Percentiles rank a stretch among this genome's conserved stretches.
phyloP scores from a whole-genome alignment of 2,113 vertebrate genomes.

The Hippoglossus stenolepis region DNA sequence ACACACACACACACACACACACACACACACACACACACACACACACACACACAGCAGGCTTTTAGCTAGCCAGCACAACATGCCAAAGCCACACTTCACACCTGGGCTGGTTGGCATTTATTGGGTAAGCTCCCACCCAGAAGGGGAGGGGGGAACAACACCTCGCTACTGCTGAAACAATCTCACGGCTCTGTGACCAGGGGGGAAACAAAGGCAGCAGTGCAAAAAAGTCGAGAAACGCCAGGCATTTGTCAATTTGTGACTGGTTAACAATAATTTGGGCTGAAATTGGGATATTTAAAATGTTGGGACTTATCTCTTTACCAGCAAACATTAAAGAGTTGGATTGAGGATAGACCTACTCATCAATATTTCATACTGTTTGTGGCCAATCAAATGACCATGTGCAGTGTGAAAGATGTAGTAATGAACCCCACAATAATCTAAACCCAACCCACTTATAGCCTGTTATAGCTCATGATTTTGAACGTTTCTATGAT shows the following conservation, averaged over 20 bases:
- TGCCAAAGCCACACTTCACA: slow-evolving; percentile 80
- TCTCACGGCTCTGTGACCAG: slow-evolving; percentile 56
- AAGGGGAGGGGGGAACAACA: slow-evolving; percentile 64
- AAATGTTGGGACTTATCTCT: neutral
- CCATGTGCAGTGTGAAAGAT: too few species aligned
- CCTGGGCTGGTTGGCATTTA: slow-evolving; percentile 68
- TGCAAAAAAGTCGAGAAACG: slow-evolving; percentile 28
- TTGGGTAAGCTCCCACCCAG: slow-evolving; percentile 66
- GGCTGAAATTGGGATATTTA: neutral
- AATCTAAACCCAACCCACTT: too few species aligned
- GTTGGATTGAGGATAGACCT: neutral
- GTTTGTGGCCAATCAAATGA: too few species aligned
- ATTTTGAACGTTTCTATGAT: too few species aligned
- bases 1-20: slow-evolving; percentile 11
- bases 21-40: slow-evolving; percentile 18
- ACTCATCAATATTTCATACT: too few species aligned
- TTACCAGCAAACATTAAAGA: neutral
- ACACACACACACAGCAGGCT: slow-evolving; percentile 61
- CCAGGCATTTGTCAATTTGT: slow-evolving; percentile 44
- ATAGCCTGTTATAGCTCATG: too few species aligned
- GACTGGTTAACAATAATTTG: slow-evolving; percentile 35
- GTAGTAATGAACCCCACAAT: too few species aligned
- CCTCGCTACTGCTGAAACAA: slow-evolving; percentile 67
- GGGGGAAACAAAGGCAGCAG: slow-evolving; percentile 58
- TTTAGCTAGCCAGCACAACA: slow-evolving; percentile 65